Evolutionary conservation across 2,888 invertebrate species (phyloP), one percentile per base, ranked within the genome.

Genomic region (Ligdia adustata): DNA sequence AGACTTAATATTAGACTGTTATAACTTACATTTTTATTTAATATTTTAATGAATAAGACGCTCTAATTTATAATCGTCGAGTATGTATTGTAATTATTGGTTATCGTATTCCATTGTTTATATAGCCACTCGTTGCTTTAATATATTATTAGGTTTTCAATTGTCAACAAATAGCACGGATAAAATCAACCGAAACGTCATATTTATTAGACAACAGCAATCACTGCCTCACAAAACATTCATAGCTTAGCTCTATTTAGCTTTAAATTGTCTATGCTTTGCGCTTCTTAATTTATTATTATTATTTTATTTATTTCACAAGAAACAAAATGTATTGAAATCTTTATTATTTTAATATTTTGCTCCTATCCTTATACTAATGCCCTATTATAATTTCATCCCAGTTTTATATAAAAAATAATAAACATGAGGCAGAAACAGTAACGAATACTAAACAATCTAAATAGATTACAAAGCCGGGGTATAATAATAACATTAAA

Each of bases 191-290:
- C 20, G 26, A 29, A 35, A 39, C 38, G 65, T 71, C 62, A 52
- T 67, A 69, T 69, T 80, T 82, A 22, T n/a, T 22, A 81, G 77
- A 77, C 66, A 62, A 77, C 79, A 82, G 89, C 87, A 86, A 85
- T 89, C 89, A 90, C 88, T 90, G 90, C 89, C 89, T 90, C 90
- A 86, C 90, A 78, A 82, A 73, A 89, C 89, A 90, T 89, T 89
- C 90, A 86, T 89, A 85, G 90, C 89, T 89, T 87, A 81, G 75
- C 80, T 78, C 75, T 81, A 75, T 74, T 73, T 75, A 84, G 85
- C 86, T 85, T 83, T 69, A 77, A 76, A 64, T 72, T 77, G 77
- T 83, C 79, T 83, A 79, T 81, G 87, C 86, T 88, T 88, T 79
- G 73, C 78, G 88, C 89, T 90, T 89, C 57, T 86, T 86, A 75